phyloP scores from a whole-genome alignment of 2,797 vertebrate species.

The Pipistrellus pygmaeus region DNA sequence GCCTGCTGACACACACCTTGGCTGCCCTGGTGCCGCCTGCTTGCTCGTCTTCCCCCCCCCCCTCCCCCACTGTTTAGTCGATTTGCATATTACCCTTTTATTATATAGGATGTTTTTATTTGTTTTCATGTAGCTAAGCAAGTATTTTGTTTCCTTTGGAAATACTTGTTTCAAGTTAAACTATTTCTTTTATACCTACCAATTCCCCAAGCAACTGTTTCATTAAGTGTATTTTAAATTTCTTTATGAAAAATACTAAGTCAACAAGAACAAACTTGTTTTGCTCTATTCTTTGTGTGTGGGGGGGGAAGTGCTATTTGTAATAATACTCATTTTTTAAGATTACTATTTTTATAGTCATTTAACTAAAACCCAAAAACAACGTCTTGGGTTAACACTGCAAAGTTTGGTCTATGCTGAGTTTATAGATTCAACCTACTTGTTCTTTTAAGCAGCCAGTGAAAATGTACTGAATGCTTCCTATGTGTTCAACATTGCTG shows the following conservation, averaged over 20 bases:
- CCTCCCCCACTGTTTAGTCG: too few species aligned
- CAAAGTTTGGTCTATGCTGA: not conserved
- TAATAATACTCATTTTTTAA: not conserved
- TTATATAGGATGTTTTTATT: not conserved
- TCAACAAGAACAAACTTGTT: constrained; percentile 1
- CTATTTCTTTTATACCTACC: not conserved
- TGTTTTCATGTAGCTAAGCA: not conserved
- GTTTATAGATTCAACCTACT: constrained; percentile 14
- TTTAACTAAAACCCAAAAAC: not conserved
- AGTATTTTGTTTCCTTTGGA: constrained; percentile 27
- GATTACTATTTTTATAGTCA: too few species aligned
- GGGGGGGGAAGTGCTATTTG: not conserved
- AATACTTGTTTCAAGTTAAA: not conserved
- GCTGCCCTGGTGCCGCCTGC: too few species aligned
- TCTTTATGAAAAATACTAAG: constrained; percentile 23
- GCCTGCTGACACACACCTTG: too few species aligned
- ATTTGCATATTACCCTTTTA: too few species aligned
- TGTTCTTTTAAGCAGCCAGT: not conserved
- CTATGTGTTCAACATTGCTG: not conserved
- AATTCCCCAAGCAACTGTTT: not conserved
- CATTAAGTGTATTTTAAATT: constrained; percentile 42
- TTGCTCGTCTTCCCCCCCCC: too few species aligned
- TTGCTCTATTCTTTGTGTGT: constrained; percentile 35
- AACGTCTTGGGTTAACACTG: not conserved
- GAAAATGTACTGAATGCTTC: not conserved